A percentile compares a stretch with the other conserved stretches of the same genome.
Evolutionary conservation across 2,888 invertebrate species (phyloP).

Genomic region (Piscicola geometra): DNA sequence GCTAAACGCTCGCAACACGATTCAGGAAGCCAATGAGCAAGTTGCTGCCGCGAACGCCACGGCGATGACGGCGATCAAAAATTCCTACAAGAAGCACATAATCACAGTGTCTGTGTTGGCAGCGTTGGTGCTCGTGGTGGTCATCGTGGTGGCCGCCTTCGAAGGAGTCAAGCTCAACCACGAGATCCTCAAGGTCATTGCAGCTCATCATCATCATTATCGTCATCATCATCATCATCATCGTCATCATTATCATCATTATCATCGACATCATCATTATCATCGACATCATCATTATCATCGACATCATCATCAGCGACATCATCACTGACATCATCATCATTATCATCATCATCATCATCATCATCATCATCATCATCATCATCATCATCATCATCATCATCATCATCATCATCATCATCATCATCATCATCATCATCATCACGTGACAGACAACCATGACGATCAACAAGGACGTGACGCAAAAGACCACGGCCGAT

Average conservation of each 20-base stretch:
- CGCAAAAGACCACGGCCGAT: no score
- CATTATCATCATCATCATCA: background rate
- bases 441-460: no score
- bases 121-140: background rate
- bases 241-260: conserved; percentile 12
- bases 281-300: no score
- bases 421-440: conserved; percentile 60
- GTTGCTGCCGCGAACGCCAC: no score
- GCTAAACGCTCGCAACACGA: no score
- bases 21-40: no score
- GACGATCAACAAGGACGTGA: no score
- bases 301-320: no score
- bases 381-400: conserved; percentile 14
- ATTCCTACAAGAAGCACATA: conserved; percentile 46
- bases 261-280: no score
- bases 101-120: conserved; percentile 66
- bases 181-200: conserved; percentile 67
- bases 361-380: background rate
- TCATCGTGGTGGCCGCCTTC: background rate
- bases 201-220: background rate
- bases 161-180: background rate
- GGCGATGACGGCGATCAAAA: no score
- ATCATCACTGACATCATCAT: conserved; percentile 5
- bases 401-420: conserved; percentile 24
- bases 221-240: conserved; percentile 15